phyloP scores from a whole-genome alignment of 1,140 invertebrate genomes.

The Bombus huntii region DNA sequence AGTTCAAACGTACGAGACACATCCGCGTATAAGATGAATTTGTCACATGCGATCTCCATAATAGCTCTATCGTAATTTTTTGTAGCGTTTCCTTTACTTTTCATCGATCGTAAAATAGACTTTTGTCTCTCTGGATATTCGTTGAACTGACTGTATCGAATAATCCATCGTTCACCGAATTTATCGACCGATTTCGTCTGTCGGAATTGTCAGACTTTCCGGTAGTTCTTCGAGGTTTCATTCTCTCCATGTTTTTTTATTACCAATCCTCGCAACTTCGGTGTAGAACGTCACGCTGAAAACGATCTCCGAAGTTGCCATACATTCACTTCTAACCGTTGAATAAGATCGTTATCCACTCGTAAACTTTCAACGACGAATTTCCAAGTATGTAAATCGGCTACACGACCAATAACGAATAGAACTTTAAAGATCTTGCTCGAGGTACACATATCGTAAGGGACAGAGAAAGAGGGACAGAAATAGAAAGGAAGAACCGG shows the following conservation, averaged over 20 bases:
- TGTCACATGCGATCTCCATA: constrained; percentile 6
- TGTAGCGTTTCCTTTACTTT: not conserved
- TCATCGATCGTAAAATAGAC: constrained; percentile 50
- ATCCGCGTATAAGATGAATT: constrained; percentile 31
- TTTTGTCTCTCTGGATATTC: constrained; percentile 28
- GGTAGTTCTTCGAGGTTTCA: constrained; percentile 14
- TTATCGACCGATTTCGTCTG: constrained; percentile 52
- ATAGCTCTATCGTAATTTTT: constrained; percentile 27
- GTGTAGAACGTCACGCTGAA: not conserved
- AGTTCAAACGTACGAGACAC: too few species aligned
- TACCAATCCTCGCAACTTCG: not conserved
- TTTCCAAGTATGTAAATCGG: not conserved
- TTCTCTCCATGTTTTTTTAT: not conserved
- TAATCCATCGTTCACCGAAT: constrained; percentile 25
- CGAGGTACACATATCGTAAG: not conserved
- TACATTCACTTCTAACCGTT: not conserved
- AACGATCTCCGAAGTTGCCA: constrained; percentile 6
- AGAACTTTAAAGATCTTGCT: constrained; percentile 13
- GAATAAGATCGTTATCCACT: not conserved
- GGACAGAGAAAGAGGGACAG: not conserved
- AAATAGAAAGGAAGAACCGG: not conserved
- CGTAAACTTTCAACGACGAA: not conserved
- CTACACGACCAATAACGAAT: constrained; percentile 16
- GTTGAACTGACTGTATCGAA: constrained; percentile 6
- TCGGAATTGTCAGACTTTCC: constrained; percentile 48